Evolutionary conservation across 2,113 vertebrate genomes (phyloP).

Genomic region (Thunnus maccoyii): DNA sequence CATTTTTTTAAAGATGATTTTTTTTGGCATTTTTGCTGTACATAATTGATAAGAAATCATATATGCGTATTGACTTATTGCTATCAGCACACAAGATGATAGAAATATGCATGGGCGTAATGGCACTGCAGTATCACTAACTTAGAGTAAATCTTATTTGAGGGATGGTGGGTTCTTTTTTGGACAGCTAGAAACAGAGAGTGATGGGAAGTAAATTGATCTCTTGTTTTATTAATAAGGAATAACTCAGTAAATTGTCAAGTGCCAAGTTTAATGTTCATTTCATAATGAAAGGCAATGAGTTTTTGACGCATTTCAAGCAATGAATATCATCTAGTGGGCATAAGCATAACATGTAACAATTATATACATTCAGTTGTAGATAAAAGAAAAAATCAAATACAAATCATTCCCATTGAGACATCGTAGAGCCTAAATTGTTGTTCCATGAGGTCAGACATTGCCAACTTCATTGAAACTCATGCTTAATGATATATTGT

Average conservation of each 20-base stretch:
- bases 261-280: conserved; percentile 44
- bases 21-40: too few relatives aligned
- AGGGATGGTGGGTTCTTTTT: too few relatives aligned
- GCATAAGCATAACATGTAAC: conserved; percentile 38
- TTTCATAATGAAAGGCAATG: conserved; percentile 42
- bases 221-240: neutral
- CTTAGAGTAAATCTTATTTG: too few relatives aligned
- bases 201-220: neutral
- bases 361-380: conserved; percentile 61
- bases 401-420: conserved; percentile 47
- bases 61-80: too few relatives aligned
- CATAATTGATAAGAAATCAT: too few relatives aligned
- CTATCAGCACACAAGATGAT: too few relatives aligned
- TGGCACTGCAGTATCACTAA: too few relatives aligned
- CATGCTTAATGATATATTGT: conserved; percentile 51
- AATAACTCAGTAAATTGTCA: conserved; percentile 1
- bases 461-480: conserved; percentile 56
- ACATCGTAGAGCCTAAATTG: conserved; percentile 73
- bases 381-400: conserved; percentile 47
- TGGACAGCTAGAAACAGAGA: neutral
- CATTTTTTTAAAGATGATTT: too few relatives aligned
- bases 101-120: too few relatives aligned
- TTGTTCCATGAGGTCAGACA: conserved; percentile 58
- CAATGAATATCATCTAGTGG: conserved; percentile 53
- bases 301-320: conserved; percentile 44